Evolutionary conservation across 2,888 invertebrate species (phyloP).

Genomic region (Drosophila pegasa): DNA sequence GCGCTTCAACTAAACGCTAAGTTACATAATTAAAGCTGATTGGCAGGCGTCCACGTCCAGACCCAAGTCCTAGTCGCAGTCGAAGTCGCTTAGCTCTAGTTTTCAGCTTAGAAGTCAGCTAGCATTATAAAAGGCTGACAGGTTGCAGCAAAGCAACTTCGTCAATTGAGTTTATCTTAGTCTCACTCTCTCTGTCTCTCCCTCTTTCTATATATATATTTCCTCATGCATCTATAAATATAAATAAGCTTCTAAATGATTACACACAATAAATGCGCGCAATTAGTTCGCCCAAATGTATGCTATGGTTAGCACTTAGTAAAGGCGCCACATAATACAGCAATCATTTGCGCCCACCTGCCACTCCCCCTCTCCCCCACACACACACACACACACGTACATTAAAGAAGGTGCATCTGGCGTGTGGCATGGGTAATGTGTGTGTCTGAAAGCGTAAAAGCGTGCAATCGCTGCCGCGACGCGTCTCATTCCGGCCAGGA

Average conservation of each 20-base stretch:
- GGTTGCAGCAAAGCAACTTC: conserved; percentile 12
- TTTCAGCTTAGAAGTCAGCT: conserved; percentile 12
- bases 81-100: conserved; percentile 7
- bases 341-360: conserved; percentile 54
- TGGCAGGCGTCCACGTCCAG: conserved; percentile 49
- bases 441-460: conserved; percentile 83
- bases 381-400: conserved; percentile 4
- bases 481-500: conserved; percentile 44
- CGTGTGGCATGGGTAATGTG: conserved; percentile 45
- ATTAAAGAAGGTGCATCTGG: conserved; percentile 55
- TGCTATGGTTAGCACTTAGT: conserved; percentile 60
- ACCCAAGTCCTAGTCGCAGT: conserved; percentile 14
- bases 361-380: not conserved
- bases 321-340: conserved; percentile 65
- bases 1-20: conserved; percentile 44
- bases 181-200: not conserved
- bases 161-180: conserved; percentile 62
- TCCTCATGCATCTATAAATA: not conserved
- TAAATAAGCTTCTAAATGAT: conserved; percentile 49
- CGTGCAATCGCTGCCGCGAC: conserved; percentile 78
- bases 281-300: conserved; percentile 72
- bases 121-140: conserved; percentile 8
- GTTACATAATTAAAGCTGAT: conserved; percentile 72
- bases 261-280: conserved; percentile 60
- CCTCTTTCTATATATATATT: not conserved